Base-by-base conservation (phyloP, 2,888 invertebrate species). In the Trypoxylon attenuatum region DNA sequence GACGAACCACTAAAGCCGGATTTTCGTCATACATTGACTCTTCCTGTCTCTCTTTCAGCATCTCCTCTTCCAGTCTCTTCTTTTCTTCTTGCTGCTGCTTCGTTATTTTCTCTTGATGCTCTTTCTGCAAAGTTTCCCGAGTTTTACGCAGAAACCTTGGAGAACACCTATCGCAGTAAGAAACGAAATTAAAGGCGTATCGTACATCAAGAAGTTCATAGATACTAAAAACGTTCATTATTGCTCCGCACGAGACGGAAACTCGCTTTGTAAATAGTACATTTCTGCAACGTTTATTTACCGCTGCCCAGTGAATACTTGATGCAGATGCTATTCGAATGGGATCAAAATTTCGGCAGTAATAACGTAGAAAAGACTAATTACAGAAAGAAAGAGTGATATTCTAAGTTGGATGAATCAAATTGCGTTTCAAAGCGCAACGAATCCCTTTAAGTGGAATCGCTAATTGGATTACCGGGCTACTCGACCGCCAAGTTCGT, bases 131-230 rank as follows among this genome's bases (percentile, higher is more conserved):
- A 1, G 84, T 84, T 59, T 86, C 86, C 1, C 87, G 83, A 0
- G 87, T 86, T 69, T 90, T 91, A 71, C 91, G 88, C 13, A 92
- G 82, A 82, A 91, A 91, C 64, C 90, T 90, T 0, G 93, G 93
- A 49, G 93, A 92, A 78, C 91, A 92, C 71, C 87, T 87, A 56
- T 6, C 16, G 19, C 8, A 41, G 16, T 6, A 5, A 27, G 27
- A 27, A 5, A 10, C 5, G 10, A 10, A 10, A 6, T 5, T n/a
- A n/a, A n/a, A n/a, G n/a, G n/a, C n/a, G n/a, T n/a, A n/a, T n/a
- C n/a, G n/a, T n/a, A n/a, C n/a, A n/a, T n/a, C n/a, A n/a, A n/a
- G n/a, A n/a, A n/a, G n/a, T n/a, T n/a, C n/a, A n/a, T n/a, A n/a
- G n/a, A n/a, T n/a, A n/a, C n/a, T n/a, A n/a, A n/a, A n/a, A n/a